Base-by-base conservation (phyloP, 2,888 invertebrate genomes). In the Fissipunctia ypsillon region DNA sequence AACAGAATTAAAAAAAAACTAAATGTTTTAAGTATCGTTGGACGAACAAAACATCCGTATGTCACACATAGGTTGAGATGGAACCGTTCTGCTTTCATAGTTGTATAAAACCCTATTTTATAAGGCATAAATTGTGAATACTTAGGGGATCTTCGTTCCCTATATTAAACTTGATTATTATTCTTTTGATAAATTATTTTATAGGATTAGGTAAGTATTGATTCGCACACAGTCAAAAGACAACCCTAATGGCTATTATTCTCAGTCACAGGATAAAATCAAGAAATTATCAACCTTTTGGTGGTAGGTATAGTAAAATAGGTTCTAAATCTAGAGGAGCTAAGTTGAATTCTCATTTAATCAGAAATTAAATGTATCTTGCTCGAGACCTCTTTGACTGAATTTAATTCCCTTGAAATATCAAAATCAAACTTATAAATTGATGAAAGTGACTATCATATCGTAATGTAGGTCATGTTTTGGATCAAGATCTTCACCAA, bases 31-130 rank as follows among this genome's bases (percentile, higher is more conserved):
- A 19, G 12, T 16, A n/a, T 43, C 12, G 22, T 69, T 73, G 50
- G 45, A 38, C 1, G 0, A 73, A 52, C 22, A 9, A 63, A 19
- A 5, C 5, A 61, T 12, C 73, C 73, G 87, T 89, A 64, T 84
- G 78, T 89, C 67, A 65, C 78, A 59, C 73, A 84, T 9, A 54
- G 76, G 84, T 85, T 85, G 83, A 87, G 76, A 86, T 80, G 81
- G 65, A 81, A 80, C 80, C 75, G 77, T 87, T 87, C 83, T 78
- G 83, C 84, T 85, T 76, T 81, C 85, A 79, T 81, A 89, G 86
- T 87, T 87, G 60, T 78, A 84, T 86, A 86, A 87, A 85, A 84
- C 85, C 83, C 81, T 89, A 89, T 89, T 89, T 89, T 88, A 88
- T 88, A 86, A 88, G 75, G 85, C 85, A 88, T 88, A 87, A 89